phyloP scores from a whole-genome alignment of 2,797 vertebrate species.

The Sebastes goodei region DNA sequence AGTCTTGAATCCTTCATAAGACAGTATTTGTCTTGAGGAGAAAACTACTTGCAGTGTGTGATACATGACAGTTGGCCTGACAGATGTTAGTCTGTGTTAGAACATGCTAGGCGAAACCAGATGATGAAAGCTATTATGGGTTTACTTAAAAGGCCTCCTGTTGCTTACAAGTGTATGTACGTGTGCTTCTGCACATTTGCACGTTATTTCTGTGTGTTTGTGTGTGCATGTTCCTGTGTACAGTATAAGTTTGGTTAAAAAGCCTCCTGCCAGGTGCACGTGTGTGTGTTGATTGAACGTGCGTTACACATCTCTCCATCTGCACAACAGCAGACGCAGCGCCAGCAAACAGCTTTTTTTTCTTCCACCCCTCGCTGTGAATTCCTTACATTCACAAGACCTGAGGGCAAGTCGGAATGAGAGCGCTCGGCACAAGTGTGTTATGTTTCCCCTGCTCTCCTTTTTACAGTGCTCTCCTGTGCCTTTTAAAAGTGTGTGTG shows the following conservation, averaged over 20 bases:
- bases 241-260: slow-evolving; percentile 23
- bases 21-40: neutral
- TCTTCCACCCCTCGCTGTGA: slow-evolving; percentile 68
- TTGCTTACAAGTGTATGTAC: neutral
- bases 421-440: slow-evolving; percentile 45
- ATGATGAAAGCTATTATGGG: slow-evolving; percentile 27
- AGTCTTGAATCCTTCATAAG: neutral
- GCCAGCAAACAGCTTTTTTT: slow-evolving; percentile 46
- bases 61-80: neutral
- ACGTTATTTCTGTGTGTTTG: neutral
- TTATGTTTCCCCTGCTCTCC: slow-evolving; percentile 46
- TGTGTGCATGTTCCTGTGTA: neutral
- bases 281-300: slow-evolving; percentile 11
- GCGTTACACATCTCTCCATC: slow-evolving; percentile 47
- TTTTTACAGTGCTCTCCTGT: slow-evolving; percentile 54
- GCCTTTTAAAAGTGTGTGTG: slow-evolving; percentile 31
- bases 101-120: slow-evolving; percentile 28
- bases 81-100: slow-evolving; percentile 12
- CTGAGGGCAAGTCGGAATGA: slow-evolving; percentile 61
- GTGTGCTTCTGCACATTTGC: slow-evolving; percentile 2
- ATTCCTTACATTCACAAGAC: slow-evolving; percentile 77
- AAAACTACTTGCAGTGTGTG: neutral
- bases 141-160: slow-evolving; percentile 28
- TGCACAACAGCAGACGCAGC: slow-evolving; percentile 57
- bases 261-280: slow-evolving; percentile 16